These are phyloP conservation scores for Oryctes rhinoceros DNA, from an alignment of 1,140 invertebrate genomes.

Conservation along the genomic window DNA sequence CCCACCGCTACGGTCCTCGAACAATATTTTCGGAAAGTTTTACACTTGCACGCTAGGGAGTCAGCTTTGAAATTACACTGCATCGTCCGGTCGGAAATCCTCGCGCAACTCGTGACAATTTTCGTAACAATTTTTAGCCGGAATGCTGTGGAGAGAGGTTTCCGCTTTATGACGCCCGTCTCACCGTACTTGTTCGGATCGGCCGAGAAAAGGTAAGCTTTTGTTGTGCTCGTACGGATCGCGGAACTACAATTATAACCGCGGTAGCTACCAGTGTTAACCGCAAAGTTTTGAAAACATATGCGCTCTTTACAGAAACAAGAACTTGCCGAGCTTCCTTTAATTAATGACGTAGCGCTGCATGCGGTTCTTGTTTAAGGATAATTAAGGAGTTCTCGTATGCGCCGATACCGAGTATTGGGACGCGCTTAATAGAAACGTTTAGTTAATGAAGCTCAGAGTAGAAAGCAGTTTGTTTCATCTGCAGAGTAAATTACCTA, in stretches of 20 bases:
- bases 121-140: slow-evolving; percentile 3
- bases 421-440: too few relatives aligned
- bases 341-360: neutral
- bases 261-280: neutral
- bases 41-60: slow-evolving; percentile 22
- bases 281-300: neutral
- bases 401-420: neutral
- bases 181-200: neutral
- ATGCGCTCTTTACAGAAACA: neutral
- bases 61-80: slow-evolving; percentile 1
- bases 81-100: neutral
- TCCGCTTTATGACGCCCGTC: neutral
- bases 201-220: neutral
- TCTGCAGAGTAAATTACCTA: too few relatives aligned
- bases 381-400: neutral
- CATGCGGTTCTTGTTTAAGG: neutral
- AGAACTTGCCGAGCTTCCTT: neutral
- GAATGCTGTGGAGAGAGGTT: neutral
- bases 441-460: too few relatives aligned
- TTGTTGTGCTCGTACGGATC: neutral
- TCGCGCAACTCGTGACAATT: slow-evolving; percentile 19
- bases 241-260: slow-evolving; percentile 8
- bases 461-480: too few relatives aligned
- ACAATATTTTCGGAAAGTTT: slow-evolving; percentile 29
- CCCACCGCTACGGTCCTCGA: slow-evolving; percentile 1